These are phyloP conservation scores for Trididemnum miniatum DNA, from an alignment of 23 tunicate genomes.

Conservation along the genomic window DNA sequence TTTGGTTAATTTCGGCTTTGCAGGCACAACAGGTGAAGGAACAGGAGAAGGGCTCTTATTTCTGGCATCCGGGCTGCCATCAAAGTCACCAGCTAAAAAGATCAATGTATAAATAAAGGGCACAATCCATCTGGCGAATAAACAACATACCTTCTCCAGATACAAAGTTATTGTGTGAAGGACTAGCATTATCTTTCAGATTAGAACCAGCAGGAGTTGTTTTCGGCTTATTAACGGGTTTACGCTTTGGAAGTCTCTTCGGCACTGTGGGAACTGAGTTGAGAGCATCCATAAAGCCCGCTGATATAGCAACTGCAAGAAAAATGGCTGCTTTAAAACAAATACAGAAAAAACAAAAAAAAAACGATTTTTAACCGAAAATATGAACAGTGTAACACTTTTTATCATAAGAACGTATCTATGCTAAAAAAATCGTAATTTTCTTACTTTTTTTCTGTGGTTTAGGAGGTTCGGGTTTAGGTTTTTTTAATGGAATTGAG, in stretches of 20 bases:
- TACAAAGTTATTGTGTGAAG: conserved; percentile 20
- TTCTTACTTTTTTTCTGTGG: conserved; percentile 70
- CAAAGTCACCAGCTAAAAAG: conserved; percentile 63
- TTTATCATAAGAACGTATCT: too few species aligned
- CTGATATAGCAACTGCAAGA: conserved; percentile 75
- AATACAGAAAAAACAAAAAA: too few species aligned
- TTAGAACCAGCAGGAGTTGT: conserved; percentile 9
- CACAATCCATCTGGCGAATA: too few species aligned
- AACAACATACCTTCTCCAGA: conserved; percentile 68
- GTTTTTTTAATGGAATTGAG: conserved; percentile 58
- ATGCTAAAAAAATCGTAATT: too few species aligned
- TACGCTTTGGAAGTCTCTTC: conserved; percentile 48
- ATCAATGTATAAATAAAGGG: too few species aligned
- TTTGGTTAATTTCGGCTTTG: conserved; percentile 74
- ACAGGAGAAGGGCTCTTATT: conserved; percentile 53
- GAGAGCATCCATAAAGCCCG: conserved; percentile 83
- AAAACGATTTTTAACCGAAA: too few species aligned
- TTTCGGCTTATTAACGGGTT: conserved; percentile 44
- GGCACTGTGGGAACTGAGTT: conserved; percentile 55
- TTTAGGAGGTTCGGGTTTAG: conserved; percentile 42
- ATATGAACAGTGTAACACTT: too few species aligned
- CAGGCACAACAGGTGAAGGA: conserved; percentile 43
- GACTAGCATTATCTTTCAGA: conserved; percentile 18
- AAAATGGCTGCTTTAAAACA: too few species aligned
- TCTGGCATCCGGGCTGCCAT: conserved; percentile 6